Conservation (phyloP, 2,113 vertebrate species). For the Ibidorhyncha struthersii region DNA sequence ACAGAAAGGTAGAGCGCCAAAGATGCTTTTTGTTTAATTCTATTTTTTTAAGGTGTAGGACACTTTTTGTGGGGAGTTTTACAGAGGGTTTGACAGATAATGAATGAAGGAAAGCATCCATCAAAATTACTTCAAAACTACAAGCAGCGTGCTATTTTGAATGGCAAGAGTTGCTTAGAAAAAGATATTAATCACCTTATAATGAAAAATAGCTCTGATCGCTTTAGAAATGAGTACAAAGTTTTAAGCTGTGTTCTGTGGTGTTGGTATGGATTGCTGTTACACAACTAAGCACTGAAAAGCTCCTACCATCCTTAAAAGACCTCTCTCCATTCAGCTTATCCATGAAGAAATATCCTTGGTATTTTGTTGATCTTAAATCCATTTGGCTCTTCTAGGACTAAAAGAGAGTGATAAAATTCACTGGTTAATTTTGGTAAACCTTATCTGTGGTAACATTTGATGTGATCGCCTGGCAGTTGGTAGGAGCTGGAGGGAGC, state of each 20-base stretch:
- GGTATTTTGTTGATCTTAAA: background rate
- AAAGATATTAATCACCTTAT: background rate
- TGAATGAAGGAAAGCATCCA: background rate
- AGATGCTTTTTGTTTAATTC: background rate
- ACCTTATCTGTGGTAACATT: background rate
- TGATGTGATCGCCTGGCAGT: background rate
- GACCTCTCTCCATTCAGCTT: background rate
- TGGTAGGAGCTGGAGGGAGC: background rate
- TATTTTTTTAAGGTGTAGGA: background rate
- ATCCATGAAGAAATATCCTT: background rate
- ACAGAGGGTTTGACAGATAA: background rate
- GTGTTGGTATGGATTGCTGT: background rate
- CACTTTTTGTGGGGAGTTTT: background rate
- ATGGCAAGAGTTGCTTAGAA: background rate
- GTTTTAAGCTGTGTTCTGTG: background rate
- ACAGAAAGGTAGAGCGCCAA: background rate
- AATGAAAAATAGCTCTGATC: background rate
- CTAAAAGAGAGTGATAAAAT: background rate
- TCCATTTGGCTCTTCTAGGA: background rate
- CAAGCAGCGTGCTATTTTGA: background rate
- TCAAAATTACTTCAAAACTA: background rate
- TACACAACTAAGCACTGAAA: background rate
- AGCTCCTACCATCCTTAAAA: background rate
- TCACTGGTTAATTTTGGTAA: background rate
- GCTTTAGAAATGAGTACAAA: background rate